A percentile compares a stretch with the other conserved stretches of the same genome.
phyloP scores from a whole-genome alignment of 2,113 vertebrate species.

The Piaya cayana region DNA sequence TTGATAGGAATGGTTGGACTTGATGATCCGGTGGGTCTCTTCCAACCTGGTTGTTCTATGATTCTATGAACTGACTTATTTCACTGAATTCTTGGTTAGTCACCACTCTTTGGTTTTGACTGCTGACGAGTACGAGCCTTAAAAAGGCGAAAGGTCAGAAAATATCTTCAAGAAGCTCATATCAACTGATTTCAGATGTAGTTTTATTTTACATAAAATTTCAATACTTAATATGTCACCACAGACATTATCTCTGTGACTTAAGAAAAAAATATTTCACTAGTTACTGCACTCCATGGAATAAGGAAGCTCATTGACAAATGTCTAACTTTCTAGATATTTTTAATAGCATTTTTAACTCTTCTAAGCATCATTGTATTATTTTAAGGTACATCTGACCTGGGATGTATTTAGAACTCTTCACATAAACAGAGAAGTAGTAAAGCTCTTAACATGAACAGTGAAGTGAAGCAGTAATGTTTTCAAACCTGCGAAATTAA shows the following conservation, averaged over 20 bases:
- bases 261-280: background rate
- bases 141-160: background rate
- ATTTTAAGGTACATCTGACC: background rate
- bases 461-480: background rate
- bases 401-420: background rate
- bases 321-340: background rate
- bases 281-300: background rate
- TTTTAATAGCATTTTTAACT: background rate
- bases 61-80: background rate
- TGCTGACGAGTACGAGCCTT: background rate
- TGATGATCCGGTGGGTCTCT: too few species aligned
- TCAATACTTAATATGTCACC: background rate
- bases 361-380: background rate
- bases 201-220: background rate
- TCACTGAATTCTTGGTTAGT: background rate
- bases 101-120: background rate
- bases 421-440: background rate
- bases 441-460: background rate
- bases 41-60: too few species aligned
- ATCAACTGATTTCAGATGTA: background rate
- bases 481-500: constrained; percentile 7
- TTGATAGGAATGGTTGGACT: too few species aligned
- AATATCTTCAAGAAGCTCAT: background rate
- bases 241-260: background rate
- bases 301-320: background rate